A percentile compares a stretch with the other conserved stretches of the same genome.
Conservation (phyloP, 2,113 vertebrate species). For the Hucho hucho region DNA sequence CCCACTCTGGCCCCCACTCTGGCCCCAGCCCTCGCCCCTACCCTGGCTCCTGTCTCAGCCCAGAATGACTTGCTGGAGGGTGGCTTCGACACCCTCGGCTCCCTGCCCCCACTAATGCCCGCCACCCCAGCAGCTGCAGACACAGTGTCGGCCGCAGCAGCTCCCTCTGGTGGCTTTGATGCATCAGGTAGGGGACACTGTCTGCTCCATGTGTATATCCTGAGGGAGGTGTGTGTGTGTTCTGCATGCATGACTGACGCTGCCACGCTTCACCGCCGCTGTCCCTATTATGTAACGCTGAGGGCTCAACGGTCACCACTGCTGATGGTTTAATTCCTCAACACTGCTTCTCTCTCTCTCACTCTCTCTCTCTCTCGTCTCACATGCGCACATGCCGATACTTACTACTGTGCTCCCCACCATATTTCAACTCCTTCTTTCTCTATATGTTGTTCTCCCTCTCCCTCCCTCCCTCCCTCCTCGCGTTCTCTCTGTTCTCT, state of each 20-base stretch:
- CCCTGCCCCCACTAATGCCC: conserved; percentile 46
- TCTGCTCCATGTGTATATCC: neutral
- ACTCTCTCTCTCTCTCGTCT: conserved; percentile 74
- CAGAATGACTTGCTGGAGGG: conserved; percentile 82
- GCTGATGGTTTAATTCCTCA: conserved; percentile 74
- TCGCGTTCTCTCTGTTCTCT: conserved; percentile 78
- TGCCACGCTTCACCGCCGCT: conserved; percentile 37
- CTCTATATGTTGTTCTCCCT: conserved; percentile 73
- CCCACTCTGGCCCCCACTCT: conserved; percentile 71
- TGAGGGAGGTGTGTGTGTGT: conserved; percentile 1
- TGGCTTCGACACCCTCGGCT: conserved; percentile 61
- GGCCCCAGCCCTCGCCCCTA: conserved; percentile 74
- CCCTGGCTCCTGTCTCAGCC: conserved; percentile 61
- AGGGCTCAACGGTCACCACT: conserved; percentile 25
- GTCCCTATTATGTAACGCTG: conserved; percentile 37
- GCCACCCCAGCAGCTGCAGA: conserved; percentile 61
- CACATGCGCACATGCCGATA: conserved; percentile 49
- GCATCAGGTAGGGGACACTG: conserved; percentile 82
- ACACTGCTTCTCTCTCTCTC: conserved; percentile 75
- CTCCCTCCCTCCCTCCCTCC: conserved; percentile 77
- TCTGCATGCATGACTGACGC: conserved; percentile 58
- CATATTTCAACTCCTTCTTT: conserved; percentile 78
- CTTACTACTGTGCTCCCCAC: conserved; percentile 56
- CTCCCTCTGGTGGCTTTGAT: conserved; percentile 84
- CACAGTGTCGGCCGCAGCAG: conserved; percentile 65